A percentile compares a stretch with the other conserved stretches of the same genome.
Conservation (phyloP, 2,888 invertebrate species). For the Toxonevra muliebris region DNA sequence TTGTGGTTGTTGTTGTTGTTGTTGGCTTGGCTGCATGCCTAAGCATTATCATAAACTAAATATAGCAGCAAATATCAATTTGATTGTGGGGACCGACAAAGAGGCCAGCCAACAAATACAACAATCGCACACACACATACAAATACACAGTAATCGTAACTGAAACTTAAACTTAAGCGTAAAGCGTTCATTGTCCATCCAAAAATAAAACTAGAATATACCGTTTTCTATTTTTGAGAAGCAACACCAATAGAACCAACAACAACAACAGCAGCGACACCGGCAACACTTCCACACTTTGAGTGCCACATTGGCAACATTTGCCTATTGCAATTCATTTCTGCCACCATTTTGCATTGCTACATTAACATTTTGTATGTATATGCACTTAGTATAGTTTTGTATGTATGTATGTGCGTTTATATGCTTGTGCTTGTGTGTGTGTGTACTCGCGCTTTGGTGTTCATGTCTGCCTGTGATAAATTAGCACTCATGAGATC, state of each 20-base stretch:
- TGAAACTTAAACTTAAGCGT: not conserved
- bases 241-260: too few relatives aligned
- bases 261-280: too few relatives aligned
- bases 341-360: constrained; percentile 23
- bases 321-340: not conserved
- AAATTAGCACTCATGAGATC: constrained; percentile 56
- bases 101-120: constrained; percentile 25
- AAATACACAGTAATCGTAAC: not conserved
- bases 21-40: constrained; percentile 1
- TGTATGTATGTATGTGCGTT: not conserved
- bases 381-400: not conserved
- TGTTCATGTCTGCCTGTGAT: constrained; percentile 44
- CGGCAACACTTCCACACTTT: too few relatives aligned
- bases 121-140: constrained; percentile 33
- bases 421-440: not conserved
- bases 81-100: constrained; percentile 45
- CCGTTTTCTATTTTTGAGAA: too few relatives aligned
- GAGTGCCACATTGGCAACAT: not conserved
- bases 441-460: not conserved
- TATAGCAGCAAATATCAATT: constrained; percentile 57
- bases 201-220: not conserved
- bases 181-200: not conserved
- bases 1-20: constrained; percentile 8
- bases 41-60: constrained; percentile 56
- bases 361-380: not conserved